A percentile compares a stretch with the other conserved stretches of the same genome.
Evolutionary conservation across 2,888 invertebrate species (phyloP).

Genomic region (Dasysyrphus albostriatus): DNA sequence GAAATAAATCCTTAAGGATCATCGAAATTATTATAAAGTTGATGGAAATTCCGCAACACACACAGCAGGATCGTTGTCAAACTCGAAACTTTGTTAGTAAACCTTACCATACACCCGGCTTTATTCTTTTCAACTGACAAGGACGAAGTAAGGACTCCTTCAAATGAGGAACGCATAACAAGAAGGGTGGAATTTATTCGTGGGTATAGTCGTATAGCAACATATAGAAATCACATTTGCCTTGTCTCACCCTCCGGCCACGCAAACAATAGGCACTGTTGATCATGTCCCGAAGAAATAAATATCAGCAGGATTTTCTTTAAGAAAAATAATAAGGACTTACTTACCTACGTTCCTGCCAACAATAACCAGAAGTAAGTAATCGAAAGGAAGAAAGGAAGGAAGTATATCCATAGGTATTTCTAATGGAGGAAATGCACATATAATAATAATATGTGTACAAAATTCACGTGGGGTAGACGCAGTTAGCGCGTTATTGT

Average conservation of each 20-base stretch:
- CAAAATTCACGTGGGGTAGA: constrained; percentile 57
- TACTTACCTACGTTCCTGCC: not conserved
- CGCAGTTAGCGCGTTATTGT: constrained; percentile 64
- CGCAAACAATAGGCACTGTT: constrained; percentile 58
- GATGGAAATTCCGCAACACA: constrained; percentile 55
- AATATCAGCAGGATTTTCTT: not conserved
- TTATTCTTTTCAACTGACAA: constrained; percentile 37
- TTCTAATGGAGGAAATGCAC: constrained; percentile 45
- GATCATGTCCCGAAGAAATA: constrained; percentile 47
- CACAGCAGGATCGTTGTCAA: constrained; percentile 55
- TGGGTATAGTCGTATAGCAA: not conserved
- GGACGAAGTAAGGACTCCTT: constrained; percentile 57
- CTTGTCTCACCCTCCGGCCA: constrained; percentile 64
- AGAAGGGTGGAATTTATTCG: constrained; percentile 42
- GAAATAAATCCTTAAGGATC: constrained; percentile 53
- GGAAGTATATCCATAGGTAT: constrained; percentile 43
- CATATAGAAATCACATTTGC: constrained; percentile 61
- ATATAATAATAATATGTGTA: not conserved
- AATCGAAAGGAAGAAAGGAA: constrained; percentile 29
- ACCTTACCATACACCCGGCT: constrained; percentile 67
- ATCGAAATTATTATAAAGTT: constrained; percentile 35
- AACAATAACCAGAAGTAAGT: constrained; percentile 8
- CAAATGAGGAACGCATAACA: constrained; percentile 14
- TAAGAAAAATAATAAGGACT: constrained; percentile 27
- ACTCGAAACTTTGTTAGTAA: constrained; percentile 73